Base-by-base conservation (phyloP, 2,113 vertebrate species). In the Ceyx cyanopectus region DNA sequence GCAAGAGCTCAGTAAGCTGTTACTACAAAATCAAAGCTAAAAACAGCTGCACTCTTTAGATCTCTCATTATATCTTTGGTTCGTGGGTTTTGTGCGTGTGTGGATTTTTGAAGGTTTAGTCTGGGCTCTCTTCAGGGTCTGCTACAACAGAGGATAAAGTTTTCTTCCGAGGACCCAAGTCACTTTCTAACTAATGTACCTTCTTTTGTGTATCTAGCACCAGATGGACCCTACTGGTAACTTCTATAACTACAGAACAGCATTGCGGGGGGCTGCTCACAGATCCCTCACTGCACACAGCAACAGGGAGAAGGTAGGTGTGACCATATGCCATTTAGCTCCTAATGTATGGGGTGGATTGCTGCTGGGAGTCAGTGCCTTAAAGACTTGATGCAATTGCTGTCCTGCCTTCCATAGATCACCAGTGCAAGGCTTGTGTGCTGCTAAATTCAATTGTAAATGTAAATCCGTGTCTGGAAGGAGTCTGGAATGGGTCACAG, bases 191-290 rank as follows among this genome's bases (percentile, higher is more conserved):
- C 54, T 32, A 6, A 1, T 0, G 2, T 50, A 63, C 73, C 61
- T 18, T 91, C 21, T 87, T 92, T 84, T 89, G 43, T 67, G 48
- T 34, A 5, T 78, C 30, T 22, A 98, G 98, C 98, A 98, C 95
- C 98, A 98, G 96, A 98, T 98, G 98, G 98, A 98, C 73, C 98
- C 98, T 5, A 98, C 98, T 1, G 98, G 98, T 29, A 98, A 98
- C 81, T 98, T 98, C 95, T 98, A 97, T 87, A 98, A 98, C 97
- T 98, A 98, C 77, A 94, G 98, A 70, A 98, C 98, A 19, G 98
- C 98, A 2, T 58, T 98, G 79, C 92, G 98, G 2, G 98, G 98
- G 2, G 98, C 98, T 6, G 97, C 97, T 12, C 98, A 98, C 93
- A 93, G 97, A 19, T 98, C 97, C 7, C 97, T 98, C 27, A 98